These are phyloP conservation scores for Pycnonotus jocosus DNA, from an alignment of 2,113 vertebrate genomes.

Conservation along the genomic window DNA sequence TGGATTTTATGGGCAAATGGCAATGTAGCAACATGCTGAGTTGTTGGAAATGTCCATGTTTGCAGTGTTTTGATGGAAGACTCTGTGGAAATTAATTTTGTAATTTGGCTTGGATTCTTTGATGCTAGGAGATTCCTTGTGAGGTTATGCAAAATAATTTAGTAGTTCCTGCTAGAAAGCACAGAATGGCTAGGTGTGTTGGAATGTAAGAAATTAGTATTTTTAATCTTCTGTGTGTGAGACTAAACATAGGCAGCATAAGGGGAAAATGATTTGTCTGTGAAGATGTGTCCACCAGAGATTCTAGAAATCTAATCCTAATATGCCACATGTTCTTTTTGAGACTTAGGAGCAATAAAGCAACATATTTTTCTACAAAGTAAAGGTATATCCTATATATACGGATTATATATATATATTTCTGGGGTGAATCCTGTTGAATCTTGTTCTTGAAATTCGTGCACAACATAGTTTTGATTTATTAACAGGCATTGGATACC, in stretches of 20 bases:
- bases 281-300: neutral
- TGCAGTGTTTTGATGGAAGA: conserved; percentile 22
- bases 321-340: neutral
- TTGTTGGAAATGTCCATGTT: conserved; percentile 36
- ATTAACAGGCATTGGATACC: neutral
- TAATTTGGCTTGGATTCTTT: conserved; percentile 16
- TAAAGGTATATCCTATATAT: neutral
- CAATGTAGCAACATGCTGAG: conserved; percentile 10
- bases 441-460: neutral
- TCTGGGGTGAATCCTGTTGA: neutral
- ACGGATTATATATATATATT: neutral
- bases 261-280: neutral
- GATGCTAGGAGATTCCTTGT: neutral
- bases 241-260: neutral
- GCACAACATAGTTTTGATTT: neutral
- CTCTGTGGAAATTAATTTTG: neutral
- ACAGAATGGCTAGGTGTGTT: neutral
- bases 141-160: neutral
- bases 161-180: neutral
- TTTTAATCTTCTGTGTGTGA: neutral
- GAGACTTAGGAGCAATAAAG: neutral
- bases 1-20: conserved; percentile 42
- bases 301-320: neutral
- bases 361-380: neutral
- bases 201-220: neutral